Evolutionary conservation across 2,113 vertebrate species (phyloP), one percentile per base, ranked within the genome.

Genomic region (Trogon surrucura): DNA sequence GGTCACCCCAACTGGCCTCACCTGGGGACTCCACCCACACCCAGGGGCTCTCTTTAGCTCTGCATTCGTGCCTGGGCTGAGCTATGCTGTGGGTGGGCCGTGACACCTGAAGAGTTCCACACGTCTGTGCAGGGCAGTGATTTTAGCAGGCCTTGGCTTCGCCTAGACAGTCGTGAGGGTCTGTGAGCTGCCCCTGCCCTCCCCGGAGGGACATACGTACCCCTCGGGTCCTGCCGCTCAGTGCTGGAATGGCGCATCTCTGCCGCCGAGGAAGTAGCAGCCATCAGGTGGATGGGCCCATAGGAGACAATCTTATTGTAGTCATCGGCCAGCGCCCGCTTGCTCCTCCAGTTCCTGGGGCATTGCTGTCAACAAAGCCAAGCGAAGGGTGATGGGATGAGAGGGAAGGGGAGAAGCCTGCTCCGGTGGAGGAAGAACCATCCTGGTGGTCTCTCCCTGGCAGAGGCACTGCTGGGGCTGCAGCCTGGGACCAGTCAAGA

Each of bases 281-380:
- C 44, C 45, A 82, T 64, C 32, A 98, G 67, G 18, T 80, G 78
- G 69, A 98, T 96, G 30, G 97, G 97, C 10, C 97, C 97, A 0
- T 96, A 98, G 75, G 97, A 97, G 23, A 97, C 85, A n/a, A 97
- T 88, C 73, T 97, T 97, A 8, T 71, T 95, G 88, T 97, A 93
- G 29, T 92, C 89, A 57, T 92, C 74, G 1, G 8, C 34, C 62
- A 91, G 81, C 0, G 77, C 71, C 13, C 97, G 44, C 48, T 85
- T 94, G 6, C 1, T 88, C 45, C 77, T 96, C 53, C 30, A 3
- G 54, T 32, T 88, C 44, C 69, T 21, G 62, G 96, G 91, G 65
- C 95, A 96, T 38, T 95, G 74, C 97, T 97, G 94, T 9, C 44
- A 73, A 44, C n/a, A 71, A 66, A 88, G 47, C 16, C 89, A 83